Conservation (phyloP, 2,113 vertebrate genomes). For the Pantherophis guttatus region DNA sequence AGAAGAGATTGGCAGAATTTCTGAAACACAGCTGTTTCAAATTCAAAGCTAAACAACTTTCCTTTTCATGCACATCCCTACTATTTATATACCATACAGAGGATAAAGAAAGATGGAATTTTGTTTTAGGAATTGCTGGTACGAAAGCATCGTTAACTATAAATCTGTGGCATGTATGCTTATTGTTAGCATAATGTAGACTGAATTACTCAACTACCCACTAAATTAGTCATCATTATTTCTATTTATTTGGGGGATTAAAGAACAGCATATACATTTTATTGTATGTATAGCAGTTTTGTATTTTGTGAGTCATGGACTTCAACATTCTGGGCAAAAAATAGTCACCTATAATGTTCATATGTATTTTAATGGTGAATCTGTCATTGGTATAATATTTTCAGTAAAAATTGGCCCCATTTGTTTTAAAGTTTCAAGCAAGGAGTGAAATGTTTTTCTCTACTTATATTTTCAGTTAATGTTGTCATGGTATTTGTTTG, state of each 20-base stretch:
- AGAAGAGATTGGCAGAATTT: not conserved
- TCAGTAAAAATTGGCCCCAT: not conserved
- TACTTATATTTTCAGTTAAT: slow-evolving; percentile 7
- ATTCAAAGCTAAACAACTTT: not conserved
- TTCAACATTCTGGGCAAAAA: slow-evolving; percentile 17
- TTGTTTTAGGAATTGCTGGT: slow-evolving; percentile 24
- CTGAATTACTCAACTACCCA: slow-evolving; percentile 7
- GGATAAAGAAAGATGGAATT: not conserved
- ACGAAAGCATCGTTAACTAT: not conserved
- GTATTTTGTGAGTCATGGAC: rapidly evolving
- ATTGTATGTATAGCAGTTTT: not conserved
- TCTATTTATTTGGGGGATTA: not conserved
- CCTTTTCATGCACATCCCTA: not conserved
- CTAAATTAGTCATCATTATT: slow-evolving; percentile 13
- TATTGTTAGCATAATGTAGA: not conserved
- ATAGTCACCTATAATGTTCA: slow-evolving; percentile 26
- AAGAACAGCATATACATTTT: not conserved
- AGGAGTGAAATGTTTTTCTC: not conserved
- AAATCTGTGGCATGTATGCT: not conserved
- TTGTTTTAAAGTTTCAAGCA: slow-evolving; percentile 11
- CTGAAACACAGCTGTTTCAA: not conserved
- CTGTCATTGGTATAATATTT: slow-evolving; percentile 10
- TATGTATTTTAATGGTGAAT: not conserved
- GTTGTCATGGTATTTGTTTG: slow-evolving; percentile 6
- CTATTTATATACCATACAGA: not conserved